Base-by-base conservation (phyloP, 2,888 invertebrate species). In the Ophioninae sp. region DNA sequence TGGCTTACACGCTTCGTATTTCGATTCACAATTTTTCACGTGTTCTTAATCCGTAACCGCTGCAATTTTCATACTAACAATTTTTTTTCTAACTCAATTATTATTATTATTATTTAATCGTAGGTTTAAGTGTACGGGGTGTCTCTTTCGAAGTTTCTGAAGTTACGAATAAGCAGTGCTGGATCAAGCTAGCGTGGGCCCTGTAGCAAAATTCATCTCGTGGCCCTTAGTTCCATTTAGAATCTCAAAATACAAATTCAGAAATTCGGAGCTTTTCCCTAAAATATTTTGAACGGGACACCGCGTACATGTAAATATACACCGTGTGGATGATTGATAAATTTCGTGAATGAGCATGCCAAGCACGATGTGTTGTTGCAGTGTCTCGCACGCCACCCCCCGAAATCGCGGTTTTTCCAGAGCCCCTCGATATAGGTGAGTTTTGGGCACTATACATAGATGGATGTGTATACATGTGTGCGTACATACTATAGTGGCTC, bases 321-420 rank as follows among this genome's bases (percentile, higher is more conserved):
- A 84, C 85, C 84, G 76, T 85, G 82, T 67, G 81, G 85, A 59
- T n/a, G 87, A 17, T 51, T 51, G 51, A 51, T 51, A 17, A 51
- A 51, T 51, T 51, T 17, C 89, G 90, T 91, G 91, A 92, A 92
- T 91, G 91, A 91, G 92, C 92, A 93, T 92, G 91, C 91, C 87
- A 88, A 90, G 91, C 91, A 93, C 90, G 92, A 90, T 93, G 90
- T 92, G 93, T 51, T 59, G 59, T 94, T 94, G 89, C 94, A 95
- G 95, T 95, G 90, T 93, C 93, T 91, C 94, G 95, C 89, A 95
- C 95, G 85, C 95, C 95, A 87, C 95, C 94, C 85, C 92, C 90
- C 85, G 94, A 94, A 90, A 93, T 94, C 82, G 92, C 92, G 91
- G 92, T 91, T 87, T 94, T 94, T 89, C 91, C 93, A 88, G 94